Conservation (phyloP, 2,113 vertebrate species). For the Cyphomyrus plagiostoma region DNA sequence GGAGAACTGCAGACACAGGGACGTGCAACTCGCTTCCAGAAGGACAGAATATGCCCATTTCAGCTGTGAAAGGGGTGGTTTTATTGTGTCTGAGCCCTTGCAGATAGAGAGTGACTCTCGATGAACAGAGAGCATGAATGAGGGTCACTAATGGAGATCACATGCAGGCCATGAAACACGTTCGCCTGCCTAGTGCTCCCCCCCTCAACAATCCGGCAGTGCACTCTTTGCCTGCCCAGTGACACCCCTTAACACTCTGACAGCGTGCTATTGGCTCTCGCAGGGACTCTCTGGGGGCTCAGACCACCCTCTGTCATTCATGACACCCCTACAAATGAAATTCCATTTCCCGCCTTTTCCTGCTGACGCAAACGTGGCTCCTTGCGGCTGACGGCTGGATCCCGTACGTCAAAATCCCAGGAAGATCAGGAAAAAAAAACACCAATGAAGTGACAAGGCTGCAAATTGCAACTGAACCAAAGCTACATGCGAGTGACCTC, state of each 20-base stretch:
- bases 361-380: too few species aligned
- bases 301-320: conserved; percentile 34
- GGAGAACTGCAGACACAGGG: neutral
- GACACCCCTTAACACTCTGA: neutral
- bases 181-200: too few species aligned
- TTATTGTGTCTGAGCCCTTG: neutral
- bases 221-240: too few species aligned
- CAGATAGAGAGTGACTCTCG: neutral
- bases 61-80: neutral
- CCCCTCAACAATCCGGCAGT: neutral
- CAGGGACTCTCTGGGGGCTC: conserved; percentile 41
- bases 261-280: conserved; percentile 35
- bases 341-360: too few species aligned
- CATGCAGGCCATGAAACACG: conserved; percentile 34
- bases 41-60: neutral
- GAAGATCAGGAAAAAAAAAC: neutral
- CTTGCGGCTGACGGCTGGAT: too few species aligned
- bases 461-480: neutral
- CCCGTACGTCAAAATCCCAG: neutral
- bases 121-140: neutral
- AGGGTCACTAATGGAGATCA: conserved; percentile 16
- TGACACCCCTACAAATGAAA: neutral
- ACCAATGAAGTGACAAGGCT: neutral
- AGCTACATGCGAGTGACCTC: neutral
- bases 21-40: neutral